A percentile compares a stretch with the other conserved stretches of the same genome.
Conservation (phyloP, 2,113 vertebrate species). For the Nothobranchius furzeri region DNA sequence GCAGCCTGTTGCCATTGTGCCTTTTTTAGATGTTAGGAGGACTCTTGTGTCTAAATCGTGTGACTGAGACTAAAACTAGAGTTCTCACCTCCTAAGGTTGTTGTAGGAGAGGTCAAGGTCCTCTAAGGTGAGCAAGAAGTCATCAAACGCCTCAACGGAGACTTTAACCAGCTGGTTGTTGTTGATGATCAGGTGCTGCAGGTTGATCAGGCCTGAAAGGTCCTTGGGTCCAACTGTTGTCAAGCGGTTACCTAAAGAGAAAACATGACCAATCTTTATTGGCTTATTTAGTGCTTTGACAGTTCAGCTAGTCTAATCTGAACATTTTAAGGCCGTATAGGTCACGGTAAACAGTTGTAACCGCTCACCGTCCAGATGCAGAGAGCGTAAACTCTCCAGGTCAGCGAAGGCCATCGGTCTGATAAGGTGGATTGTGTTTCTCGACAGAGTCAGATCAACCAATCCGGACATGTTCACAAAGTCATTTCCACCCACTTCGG, state of each 20-base stretch:
- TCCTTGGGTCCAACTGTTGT: conserved; percentile 81
- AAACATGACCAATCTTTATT: neutral
- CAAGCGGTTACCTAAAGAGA: conserved; percentile 81
- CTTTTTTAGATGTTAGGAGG: conserved; percentile 11
- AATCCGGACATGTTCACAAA: conserved; percentile 91
- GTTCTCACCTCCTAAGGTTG: conserved; percentile 80
- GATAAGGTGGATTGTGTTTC: conserved; percentile 89
- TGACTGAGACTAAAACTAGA: neutral
- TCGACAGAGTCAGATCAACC: conserved; percentile 89
- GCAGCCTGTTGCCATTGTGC: conserved; percentile 5
- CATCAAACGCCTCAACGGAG: conserved; percentile 83
- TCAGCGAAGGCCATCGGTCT: conserved; percentile 86
- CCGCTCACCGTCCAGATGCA: conserved; percentile 84
- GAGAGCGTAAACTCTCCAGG: conserved; percentile 88
- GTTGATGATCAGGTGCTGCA: conserved; percentile 90
- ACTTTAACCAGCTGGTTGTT: conserved; percentile 89
- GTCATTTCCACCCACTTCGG: conserved; percentile 83
- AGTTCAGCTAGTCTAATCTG: neutral
- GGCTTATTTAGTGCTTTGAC: neutral
- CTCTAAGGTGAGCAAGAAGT: conserved; percentile 87
- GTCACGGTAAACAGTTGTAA: neutral
- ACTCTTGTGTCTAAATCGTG: neutral
- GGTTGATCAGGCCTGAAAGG: conserved; percentile 84
- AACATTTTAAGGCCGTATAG: neutral
- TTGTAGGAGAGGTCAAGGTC: conserved; percentile 93